Base-by-base conservation (phyloP, 1,140 invertebrate genomes). In the Dendroctonus valens region DNA sequence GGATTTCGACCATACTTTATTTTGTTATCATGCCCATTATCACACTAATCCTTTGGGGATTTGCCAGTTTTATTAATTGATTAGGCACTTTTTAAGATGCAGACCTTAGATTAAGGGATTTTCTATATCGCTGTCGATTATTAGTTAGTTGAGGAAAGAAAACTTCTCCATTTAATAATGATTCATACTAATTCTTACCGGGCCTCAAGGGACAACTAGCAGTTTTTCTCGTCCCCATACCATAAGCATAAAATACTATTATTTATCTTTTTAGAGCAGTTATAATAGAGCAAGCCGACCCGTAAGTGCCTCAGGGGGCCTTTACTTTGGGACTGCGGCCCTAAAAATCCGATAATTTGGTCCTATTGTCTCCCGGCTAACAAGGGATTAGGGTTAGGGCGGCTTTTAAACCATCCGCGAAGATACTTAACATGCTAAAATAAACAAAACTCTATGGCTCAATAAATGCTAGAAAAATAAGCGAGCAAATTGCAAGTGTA, bases 391-490 rank as follows among this genome's bases (percentile, higher is more conserved):
- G 54, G 63, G 63, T 57, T 59, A 50, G 55, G 63, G 63, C 52
- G 54, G 63, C 15, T 52, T 55, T 52, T 65, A 58, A 65, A 65
- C 48, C 38, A 38, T 53, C 46, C 53, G 42, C 26, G 26, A 41
- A 50, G 54, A 48, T 65, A 65, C 63, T 65, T 65, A 65, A 65
- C 63, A 65, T 65, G 63, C 44, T 39, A 65, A 65, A 65, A 48
- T 65, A 26, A 26, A 26, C 26, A 26, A 1, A 26, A 26, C 26
- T 26, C 26, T 26, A 26, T 26, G 26, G 26, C 26, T 26, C 26
- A 3, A 26, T 26, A 26, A 26, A 26, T 26, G 26, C 26, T 26
- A 26, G 26, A 26, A 26, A 26, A 26, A 26, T 26, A 26, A 26
- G 26, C 26, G 26, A 26, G 26, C 26, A 26, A 26, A 26, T 26